Conservation (phyloP, 2,888 invertebrate species). For the Gandaritis pyraliata region DNA sequence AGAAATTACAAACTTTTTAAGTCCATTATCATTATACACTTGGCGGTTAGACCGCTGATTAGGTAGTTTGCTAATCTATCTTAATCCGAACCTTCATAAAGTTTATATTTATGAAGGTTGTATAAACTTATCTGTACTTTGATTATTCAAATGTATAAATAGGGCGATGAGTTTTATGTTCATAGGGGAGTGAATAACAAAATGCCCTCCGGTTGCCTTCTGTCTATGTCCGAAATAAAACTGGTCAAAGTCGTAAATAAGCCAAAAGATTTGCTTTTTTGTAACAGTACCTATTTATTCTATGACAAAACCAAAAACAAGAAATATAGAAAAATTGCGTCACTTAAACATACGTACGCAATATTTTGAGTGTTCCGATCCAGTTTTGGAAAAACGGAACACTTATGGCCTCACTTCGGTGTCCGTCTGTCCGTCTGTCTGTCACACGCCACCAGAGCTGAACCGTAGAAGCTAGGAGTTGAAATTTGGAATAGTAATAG, state of each 20-base stretch:
- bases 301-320: not conserved
- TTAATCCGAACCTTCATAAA: constrained; percentile 1
- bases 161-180: constrained; percentile 3
- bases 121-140: constrained; percentile 2
- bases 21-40: too few relatives aligned
- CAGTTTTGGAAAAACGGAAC: too few relatives aligned
- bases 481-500: too few relatives aligned
- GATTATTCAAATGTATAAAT: constrained; percentile 5
- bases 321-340: too few relatives aligned
- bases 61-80: not conserved
- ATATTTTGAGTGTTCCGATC: too few relatives aligned
- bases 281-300: too few relatives aligned
- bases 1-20: too few relatives aligned
- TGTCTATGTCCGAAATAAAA: not conserved
- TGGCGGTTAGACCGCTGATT: not conserved
- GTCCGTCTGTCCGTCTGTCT: too few relatives aligned
- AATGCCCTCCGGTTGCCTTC: not conserved
- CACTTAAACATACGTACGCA: too few relatives aligned
- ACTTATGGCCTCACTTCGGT: too few relatives aligned
- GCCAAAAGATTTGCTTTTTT: not conserved
- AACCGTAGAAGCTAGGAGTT: too few relatives aligned
- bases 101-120: constrained; percentile 8
- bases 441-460: too few relatives aligned
- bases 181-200: not conserved
- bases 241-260: not conserved